Evolutionary conservation across 2,113 vertebrate genomes (phyloP).

Genomic region (Xiphorhynchus elegans): DNA sequence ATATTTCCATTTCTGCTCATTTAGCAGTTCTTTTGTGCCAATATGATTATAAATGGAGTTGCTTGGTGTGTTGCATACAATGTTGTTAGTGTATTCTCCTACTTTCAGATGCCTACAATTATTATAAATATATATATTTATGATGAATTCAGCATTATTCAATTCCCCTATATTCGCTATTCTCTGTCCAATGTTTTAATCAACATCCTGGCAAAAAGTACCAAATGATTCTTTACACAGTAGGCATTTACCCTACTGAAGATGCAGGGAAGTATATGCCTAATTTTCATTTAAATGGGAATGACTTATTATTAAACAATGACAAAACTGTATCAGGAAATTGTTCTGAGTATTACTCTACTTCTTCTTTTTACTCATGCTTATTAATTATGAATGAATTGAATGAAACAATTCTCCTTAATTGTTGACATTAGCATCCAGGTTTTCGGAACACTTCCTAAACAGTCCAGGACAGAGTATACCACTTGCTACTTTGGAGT

Average conservation of each 20-base stretch:
- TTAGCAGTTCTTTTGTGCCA: not conserved
- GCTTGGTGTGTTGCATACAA: not conserved
- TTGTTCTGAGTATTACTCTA: not conserved
- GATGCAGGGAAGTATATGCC: not conserved
- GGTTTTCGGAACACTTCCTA: constrained; percentile 36
- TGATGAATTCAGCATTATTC: not conserved
- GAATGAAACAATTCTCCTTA: not conserved
- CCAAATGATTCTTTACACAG: not conserved
- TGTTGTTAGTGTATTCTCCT: not conserved
- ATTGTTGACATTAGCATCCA: not conserved
- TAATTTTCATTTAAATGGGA: not conserved
- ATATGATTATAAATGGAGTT: not conserved
- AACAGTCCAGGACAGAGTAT: not conserved
- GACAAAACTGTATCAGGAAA: not conserved
- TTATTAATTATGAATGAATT: not conserved
- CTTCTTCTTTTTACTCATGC: not conserved
- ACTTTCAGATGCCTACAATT: not conserved
- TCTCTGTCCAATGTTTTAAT: not conserved
- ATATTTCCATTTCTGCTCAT: not conserved
- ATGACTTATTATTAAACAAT: not conserved
- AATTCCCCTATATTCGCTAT: not conserved
- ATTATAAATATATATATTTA: not conserved
- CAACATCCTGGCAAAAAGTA: not conserved
- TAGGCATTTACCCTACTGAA: not conserved
- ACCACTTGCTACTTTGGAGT: not conserved